A percentile compares a stretch with the other conserved stretches of the same genome.
phyloP scores from a whole-genome alignment of 1,140 invertebrate genomes.

The Drosophila sp. region DNA sequence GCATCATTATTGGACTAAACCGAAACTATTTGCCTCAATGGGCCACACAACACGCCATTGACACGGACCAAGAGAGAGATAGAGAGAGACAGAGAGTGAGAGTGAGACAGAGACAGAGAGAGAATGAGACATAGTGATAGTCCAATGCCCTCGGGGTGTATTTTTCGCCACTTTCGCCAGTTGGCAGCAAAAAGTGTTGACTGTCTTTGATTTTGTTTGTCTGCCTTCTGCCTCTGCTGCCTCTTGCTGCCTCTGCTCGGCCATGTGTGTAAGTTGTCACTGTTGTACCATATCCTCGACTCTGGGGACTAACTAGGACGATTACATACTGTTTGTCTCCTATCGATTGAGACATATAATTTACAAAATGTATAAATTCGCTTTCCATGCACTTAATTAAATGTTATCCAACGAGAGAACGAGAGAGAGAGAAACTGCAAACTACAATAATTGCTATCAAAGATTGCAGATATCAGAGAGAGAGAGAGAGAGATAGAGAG shows the following conservation, averaged over 20 bases:
- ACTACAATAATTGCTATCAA: background rate
- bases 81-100: background rate
- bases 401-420: background rate
- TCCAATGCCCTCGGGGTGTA: conserved; percentile 69
- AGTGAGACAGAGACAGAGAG: conserved; percentile 9
- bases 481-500: too few relatives aligned
- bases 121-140: conserved; percentile 30
- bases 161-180: conserved; percentile 71
- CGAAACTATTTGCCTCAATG: conserved; percentile 79
- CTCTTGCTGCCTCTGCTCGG: background rate
- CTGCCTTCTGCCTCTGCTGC: conserved; percentile 32
- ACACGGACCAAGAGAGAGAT: conserved; percentile 39
- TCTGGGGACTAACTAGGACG: conserved; percentile 16
- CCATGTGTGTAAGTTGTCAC: conserved; percentile 8
- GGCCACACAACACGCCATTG: conserved; percentile 69
- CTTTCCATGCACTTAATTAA: background rate
- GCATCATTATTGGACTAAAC: conserved; percentile 77
- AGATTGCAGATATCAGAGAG: background rate
- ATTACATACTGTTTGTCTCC: conserved; percentile 7
- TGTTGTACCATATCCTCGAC: background rate
- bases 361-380: too few relatives aligned
- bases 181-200: conserved; percentile 65
- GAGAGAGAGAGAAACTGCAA: background rate
- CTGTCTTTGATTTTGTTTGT: conserved; percentile 79
- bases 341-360: background rate